These are phyloP conservation scores for Callorhinus ursinus DNA, from an alignment of 2,113 vertebrate species.

Conservation along the genomic window DNA sequence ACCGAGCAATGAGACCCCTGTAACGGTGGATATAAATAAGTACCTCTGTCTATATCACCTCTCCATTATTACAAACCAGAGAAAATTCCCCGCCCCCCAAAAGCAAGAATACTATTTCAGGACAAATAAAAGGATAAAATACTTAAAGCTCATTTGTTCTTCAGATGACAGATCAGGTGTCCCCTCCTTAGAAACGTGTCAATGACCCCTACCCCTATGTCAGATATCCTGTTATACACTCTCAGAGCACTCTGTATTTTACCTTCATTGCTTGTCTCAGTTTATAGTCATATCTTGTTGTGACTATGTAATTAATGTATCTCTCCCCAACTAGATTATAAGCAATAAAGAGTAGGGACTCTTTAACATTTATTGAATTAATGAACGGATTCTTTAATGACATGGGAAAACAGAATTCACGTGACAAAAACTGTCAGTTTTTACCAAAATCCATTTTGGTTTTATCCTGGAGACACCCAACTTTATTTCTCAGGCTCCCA, in stretches of 20 bases:
- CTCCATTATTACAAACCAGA: background rate
- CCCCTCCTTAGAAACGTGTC: background rate
- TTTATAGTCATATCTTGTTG: constrained; percentile 29
- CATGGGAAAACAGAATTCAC: background rate
- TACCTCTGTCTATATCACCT: background rate
- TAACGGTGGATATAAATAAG: background rate
- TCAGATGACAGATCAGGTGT: background rate
- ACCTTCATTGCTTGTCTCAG: background rate
- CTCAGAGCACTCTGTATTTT: background rate
- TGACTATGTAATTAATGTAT: background rate
- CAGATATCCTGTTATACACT: background rate
- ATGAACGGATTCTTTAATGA: background rate
- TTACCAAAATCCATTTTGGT: background rate
- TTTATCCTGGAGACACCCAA: background rate
- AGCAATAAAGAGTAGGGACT: background rate
- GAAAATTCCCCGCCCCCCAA: background rate
- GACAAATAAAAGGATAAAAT: background rate
- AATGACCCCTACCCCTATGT: background rate
- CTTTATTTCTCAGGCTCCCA: background rate
- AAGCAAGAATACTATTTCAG: background rate
- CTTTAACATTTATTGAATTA: constrained; percentile 36
- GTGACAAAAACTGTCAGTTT: background rate
- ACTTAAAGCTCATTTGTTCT: background rate
- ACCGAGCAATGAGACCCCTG: background rate
- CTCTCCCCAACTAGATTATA: background rate